A percentile compares a stretch with the other conserved stretches of the same genome.
Conservation (phyloP, 2,113 vertebrate genomes). For the Charadrius vociferus region DNA sequence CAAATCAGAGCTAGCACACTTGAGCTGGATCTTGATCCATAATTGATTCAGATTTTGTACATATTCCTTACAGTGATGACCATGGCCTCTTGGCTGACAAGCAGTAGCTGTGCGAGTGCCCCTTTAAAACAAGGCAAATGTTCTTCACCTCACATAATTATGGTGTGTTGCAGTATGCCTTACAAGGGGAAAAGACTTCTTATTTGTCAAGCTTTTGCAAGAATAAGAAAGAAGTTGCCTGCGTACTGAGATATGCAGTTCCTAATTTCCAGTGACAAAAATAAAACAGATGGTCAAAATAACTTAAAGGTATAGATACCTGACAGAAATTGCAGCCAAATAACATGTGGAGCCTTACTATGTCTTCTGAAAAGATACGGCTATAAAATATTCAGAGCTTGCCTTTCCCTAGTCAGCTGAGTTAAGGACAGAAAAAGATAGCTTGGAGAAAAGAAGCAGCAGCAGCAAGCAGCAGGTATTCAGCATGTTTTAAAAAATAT, state of each 20-base stretch:
- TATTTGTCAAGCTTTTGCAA: background rate
- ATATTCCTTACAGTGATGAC: background rate
- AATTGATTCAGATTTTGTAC: background rate
- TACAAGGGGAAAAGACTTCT: background rate
- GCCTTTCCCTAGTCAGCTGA: background rate
- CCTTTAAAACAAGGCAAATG: background rate
- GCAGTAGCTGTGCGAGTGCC: background rate
- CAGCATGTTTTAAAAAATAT: background rate
- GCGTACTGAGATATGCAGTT: background rate
- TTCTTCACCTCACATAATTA: background rate
- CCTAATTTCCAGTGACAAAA: background rate
- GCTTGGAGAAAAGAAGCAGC: background rate
- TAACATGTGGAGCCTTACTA: background rate
- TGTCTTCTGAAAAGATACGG: background rate
- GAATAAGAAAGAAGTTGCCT: background rate
- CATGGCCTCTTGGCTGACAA: background rate
- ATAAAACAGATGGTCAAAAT: background rate
- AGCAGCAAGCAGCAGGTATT: background rate
- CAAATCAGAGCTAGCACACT: background rate
- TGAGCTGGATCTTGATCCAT: background rate
- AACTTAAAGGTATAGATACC: background rate
- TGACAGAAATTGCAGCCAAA: background rate
- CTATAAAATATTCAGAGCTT: background rate
- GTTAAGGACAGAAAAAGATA: background rate
- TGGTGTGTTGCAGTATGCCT: background rate